Evolutionary conservation across 2,797 vertebrate genomes (phyloP).

Genomic region (Cryptoblepharus egeriae): DNA sequence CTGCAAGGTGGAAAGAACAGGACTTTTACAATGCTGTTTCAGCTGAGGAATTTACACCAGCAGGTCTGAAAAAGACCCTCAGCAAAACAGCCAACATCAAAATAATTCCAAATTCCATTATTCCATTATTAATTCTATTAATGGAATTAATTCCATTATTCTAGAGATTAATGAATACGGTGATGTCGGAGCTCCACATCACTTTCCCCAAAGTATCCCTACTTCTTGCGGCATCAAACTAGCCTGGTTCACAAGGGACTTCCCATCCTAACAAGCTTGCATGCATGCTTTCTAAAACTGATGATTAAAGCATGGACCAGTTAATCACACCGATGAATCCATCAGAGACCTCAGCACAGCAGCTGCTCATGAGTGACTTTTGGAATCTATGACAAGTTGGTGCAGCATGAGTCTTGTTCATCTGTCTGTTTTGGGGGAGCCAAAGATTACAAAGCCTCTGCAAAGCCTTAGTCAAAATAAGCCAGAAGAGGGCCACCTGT

Average conservation of each 20-base stretch:
- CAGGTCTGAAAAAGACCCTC: neutral
- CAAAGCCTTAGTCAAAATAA: neutral
- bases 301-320: neutral
- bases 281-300: neutral
- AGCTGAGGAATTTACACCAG: too few relatives aligned
- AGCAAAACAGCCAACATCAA: neutral
- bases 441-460: neutral
- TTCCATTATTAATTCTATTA: too few relatives aligned
- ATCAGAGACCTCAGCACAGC: conserved; percentile 6
- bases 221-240: neutral
- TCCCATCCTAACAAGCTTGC: neutral
- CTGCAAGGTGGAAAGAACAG: neutral
- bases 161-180: neutral
- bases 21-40: neutral
- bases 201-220: neutral
- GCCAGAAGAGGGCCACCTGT: conserved; percentile 48
- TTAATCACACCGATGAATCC: neutral
- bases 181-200: neutral
- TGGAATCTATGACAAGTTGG: neutral
- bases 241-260: neutral
- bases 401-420: rapidly evolving
- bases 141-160: neutral
- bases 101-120: neutral
- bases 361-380: conserved; percentile 23
- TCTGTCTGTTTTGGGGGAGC: neutral